Conservation (phyloP, 1,140 invertebrate species). For the Drosophila sucinea region DNA sequence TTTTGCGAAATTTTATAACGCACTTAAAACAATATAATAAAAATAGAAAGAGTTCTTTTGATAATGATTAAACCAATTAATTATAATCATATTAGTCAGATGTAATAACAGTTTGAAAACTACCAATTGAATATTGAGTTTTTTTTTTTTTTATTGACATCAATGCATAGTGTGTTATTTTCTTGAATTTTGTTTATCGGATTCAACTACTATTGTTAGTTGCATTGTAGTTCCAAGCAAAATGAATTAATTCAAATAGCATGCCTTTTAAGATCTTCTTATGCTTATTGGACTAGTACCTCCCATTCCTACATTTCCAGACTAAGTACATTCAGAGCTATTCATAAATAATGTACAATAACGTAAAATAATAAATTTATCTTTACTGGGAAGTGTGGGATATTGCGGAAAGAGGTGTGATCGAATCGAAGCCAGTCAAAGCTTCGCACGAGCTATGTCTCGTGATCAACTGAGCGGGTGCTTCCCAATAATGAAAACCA, state of each 20-base stretch:
- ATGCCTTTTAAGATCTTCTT: not conserved
- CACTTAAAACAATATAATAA: constrained; percentile 30
- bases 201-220: no score
- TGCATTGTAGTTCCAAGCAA: not conserved
- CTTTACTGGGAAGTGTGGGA: constrained; percentile 11
- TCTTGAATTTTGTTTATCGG: no score
- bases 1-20: not conserved
- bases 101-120: not conserved
- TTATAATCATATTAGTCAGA: constrained; percentile 12
- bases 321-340: not conserved
- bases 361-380: constrained; percentile 33
- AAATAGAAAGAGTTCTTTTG: not conserved
- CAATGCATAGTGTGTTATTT: no score
- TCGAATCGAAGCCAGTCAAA: constrained; percentile 15
- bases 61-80: constrained; percentile 11
- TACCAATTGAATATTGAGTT: no score
- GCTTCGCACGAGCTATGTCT: constrained; percentile 71
- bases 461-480: constrained; percentile 62
- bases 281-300: constrained; percentile 6
- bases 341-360: constrained; percentile 55
- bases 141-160: no score
- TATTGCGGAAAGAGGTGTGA: not conserved
- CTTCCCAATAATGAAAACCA: constrained; percentile 55
- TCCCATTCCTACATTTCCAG: constrained; percentile 1
- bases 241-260: not conserved